phyloP scores from a whole-genome alignment of 2,113 vertebrate genomes.

The Carassius auratus region DNA sequence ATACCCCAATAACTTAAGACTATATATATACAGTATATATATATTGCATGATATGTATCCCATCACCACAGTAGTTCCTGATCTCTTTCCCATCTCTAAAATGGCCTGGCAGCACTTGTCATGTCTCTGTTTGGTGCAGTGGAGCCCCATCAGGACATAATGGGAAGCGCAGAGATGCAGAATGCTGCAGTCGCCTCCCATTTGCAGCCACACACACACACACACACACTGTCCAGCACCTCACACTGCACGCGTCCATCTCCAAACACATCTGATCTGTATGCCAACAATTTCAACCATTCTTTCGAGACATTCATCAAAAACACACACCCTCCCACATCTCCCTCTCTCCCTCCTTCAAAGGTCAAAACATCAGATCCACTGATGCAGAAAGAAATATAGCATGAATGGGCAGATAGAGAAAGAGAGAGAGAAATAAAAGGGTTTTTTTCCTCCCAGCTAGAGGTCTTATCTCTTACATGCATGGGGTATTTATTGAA shows the following conservation, averaged over 20 bases:
- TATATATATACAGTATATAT: no score
- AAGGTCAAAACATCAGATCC: conserved; percentile 34
- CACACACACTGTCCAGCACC: conserved; percentile 36
- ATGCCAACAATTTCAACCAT: conserved; percentile 2
- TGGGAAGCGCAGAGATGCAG: conserved; percentile 66
- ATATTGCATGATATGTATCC: not conserved
- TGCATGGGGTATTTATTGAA: not conserved
- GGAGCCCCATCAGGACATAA: conserved; percentile 70
- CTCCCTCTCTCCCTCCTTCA: conserved; percentile 24
- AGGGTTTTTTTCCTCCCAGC: not conserved
- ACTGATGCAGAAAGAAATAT: conserved; percentile 44
- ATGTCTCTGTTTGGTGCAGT: conserved; percentile 54
- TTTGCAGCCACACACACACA: conserved; percentile 62
- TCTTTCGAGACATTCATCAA: conserved; percentile 15
- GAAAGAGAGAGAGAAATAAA: not conserved
- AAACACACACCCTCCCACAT: not conserved
- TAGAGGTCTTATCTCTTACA: not conserved
- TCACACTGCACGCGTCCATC: not conserved
- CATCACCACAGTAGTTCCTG: not conserved
- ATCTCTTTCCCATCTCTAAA: not conserved
- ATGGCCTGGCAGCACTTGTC: conserved; percentile 17
- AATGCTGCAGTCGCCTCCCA: conserved; percentile 74
- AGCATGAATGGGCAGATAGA: conserved; percentile 18
- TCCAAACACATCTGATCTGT: conserved; percentile 6
- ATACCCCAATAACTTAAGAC: no score